A percentile compares a stretch with the other conserved stretches of the same genome.
These are phyloP conservation scores for Anthonomus grandis DNA, from an alignment of 1,140 invertebrate genomes.

Conservation along the genomic window DNA sequence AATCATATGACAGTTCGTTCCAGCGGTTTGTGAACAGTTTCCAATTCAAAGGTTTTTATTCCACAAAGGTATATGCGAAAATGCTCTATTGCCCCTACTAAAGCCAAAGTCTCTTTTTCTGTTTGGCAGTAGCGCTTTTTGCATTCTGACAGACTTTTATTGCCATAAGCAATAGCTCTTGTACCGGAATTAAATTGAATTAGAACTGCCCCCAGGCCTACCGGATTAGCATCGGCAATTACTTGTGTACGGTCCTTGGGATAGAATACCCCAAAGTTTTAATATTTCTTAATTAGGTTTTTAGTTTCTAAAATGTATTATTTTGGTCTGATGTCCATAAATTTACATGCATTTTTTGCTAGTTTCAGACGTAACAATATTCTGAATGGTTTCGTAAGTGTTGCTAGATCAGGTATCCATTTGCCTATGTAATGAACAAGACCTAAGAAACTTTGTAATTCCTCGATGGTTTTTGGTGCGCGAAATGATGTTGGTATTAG, in stretches of 20 bases:
- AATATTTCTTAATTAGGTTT: background rate
- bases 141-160: slow-evolving; percentile 43
- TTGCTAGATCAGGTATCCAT: slow-evolving; percentile 43
- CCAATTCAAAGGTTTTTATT: slow-evolving; percentile 32
- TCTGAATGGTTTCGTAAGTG: slow-evolving; percentile 35
- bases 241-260: slow-evolving; percentile 38
- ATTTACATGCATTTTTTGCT: slow-evolving; percentile 25
- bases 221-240: slow-evolving; percentile 49
- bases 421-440: slow-evolving; percentile 29
- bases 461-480: slow-evolving; percentile 33
- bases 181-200: slow-evolving; percentile 10
- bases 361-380: slow-evolving; percentile 25
- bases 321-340: slow-evolving; percentile 32
- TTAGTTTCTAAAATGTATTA: slow-evolving; percentile 21
- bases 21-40: slow-evolving; percentile 5
- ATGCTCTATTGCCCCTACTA: slow-evolving; percentile 38
- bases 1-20: slow-evolving; percentile 41
- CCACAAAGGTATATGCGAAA: no score
- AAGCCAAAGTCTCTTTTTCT: slow-evolving; percentile 46
- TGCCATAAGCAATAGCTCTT: slow-evolving; percentile 33
- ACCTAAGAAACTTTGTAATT: slow-evolving; percentile 43
- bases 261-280: slow-evolving; percentile 51
- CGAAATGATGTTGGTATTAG: no score
- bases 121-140: slow-evolving; percentile 47
- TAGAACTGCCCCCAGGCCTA: slow-evolving; percentile 45